Conservation (phyloP, 2,888 invertebrate genomes). For the Cartodere bifasciata region DNA sequence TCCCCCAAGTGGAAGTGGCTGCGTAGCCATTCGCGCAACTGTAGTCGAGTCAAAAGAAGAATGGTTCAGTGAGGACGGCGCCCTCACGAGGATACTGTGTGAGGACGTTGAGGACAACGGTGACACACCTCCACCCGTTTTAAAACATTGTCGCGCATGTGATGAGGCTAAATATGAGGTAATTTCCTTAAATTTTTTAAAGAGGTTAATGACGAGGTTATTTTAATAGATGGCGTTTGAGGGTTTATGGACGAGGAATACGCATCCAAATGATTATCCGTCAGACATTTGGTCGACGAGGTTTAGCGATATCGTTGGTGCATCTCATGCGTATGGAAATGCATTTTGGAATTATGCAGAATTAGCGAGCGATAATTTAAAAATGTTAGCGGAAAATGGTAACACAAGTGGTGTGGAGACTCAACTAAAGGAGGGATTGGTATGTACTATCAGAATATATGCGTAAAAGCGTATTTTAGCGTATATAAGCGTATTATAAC, state of each 20-base stretch:
- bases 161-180: slow-evolving; percentile 94
- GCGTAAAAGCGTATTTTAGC: no score
- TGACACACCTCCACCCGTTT: slow-evolving; percentile 48
- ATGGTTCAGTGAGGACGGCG: slow-evolving; percentile 73
- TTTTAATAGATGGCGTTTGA: slow-evolving; percentile 60
- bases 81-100: slow-evolving; percentile 56
- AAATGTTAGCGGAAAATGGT: slow-evolving; percentile 85
- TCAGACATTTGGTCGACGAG: slow-evolving; percentile 72
- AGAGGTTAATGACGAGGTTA: neutral
- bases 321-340: slow-evolving; percentile 67
- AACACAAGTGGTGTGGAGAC: slow-evolving; percentile 76
- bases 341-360: slow-evolving; percentile 87
- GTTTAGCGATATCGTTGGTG: slow-evolving; percentile 91
- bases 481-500: no score
- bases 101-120: slow-evolving; percentile 46
- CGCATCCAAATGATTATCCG: slow-evolving; percentile 91
- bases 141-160: slow-evolving; percentile 78
- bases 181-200: slow-evolving; percentile 13
- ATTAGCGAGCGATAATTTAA: slow-evolving; percentile 72
- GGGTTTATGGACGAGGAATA: slow-evolving; percentile 86
- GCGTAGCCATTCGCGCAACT: slow-evolving; percentile 65
- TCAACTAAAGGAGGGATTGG: slow-evolving; percentile 74
- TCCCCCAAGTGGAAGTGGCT: slow-evolving; percentile 63
- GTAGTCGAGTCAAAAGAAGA: slow-evolving; percentile 57
- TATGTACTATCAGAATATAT: no score